These are phyloP conservation scores for Chelonus formosanus DNA, from an alignment of 2,888 invertebrate species.

Conservation along the genomic window DNA sequence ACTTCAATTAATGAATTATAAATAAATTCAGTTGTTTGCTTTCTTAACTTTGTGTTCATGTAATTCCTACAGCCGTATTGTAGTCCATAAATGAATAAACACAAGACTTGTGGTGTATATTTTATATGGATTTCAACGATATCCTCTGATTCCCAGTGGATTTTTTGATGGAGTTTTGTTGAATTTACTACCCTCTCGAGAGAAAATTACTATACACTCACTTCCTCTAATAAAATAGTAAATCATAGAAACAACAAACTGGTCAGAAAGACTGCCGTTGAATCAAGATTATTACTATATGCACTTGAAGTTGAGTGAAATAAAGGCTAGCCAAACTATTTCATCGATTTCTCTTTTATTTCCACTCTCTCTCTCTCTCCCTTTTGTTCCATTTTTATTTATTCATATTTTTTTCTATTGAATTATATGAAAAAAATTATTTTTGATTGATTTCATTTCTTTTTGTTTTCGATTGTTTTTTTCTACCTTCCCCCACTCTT, in stretches of 20 bases:
- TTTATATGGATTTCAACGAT: no score
- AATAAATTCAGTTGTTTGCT: no score
- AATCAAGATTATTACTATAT: neutral
- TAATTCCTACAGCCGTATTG: no score
- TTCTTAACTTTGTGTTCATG: no score
- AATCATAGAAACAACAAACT: slow-evolving; percentile 61
- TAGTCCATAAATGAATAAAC: no score
- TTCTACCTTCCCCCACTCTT: neutral
- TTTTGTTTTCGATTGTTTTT: neutral
- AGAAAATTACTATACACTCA: slow-evolving; percentile 57
- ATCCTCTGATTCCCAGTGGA: slow-evolving; percentile 51
- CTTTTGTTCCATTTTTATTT: no score
- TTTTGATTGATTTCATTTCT: neutral
- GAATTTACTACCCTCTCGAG: slow-evolving; percentile 39
- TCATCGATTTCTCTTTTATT: no score
- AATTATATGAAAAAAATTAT: neutral
- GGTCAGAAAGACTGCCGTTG: neutral
- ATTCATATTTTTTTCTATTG: no score
- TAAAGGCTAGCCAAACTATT: no score
- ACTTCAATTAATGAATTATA: no score
- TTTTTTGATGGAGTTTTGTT: slow-evolving; percentile 50
- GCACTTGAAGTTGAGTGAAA: neutral
- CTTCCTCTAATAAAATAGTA: slow-evolving; percentile 43
- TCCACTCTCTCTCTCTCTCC: no score
- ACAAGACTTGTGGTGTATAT: no score